phyloP scores from a whole-genome alignment of 2,113 vertebrate genomes.

The Chlamydotis undulata region DNA sequence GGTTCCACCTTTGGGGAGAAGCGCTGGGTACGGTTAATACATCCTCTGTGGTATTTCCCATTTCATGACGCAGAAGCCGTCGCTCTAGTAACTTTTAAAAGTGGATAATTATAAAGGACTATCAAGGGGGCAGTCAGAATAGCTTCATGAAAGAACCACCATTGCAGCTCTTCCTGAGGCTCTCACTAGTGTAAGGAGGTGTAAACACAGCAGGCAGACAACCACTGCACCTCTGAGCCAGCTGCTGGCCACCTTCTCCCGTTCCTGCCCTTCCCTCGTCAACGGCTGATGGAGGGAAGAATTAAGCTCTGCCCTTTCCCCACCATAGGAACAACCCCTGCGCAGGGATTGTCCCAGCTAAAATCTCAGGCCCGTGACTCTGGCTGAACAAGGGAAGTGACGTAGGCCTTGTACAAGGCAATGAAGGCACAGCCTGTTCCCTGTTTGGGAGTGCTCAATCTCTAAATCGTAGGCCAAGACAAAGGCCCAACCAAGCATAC shows the following conservation, averaged over 20 bases:
- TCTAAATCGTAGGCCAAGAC: background rate
- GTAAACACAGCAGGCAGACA: background rate
- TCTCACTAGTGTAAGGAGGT: background rate
- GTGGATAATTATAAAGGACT: background rate
- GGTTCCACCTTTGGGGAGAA: background rate
- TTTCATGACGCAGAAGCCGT: background rate
- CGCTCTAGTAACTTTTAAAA: background rate
- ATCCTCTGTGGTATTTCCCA: background rate
- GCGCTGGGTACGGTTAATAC: background rate
- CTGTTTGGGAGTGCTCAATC: background rate
- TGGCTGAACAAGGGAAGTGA: background rate
- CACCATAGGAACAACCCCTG: background rate
- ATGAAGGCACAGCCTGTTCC: background rate
- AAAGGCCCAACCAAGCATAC: background rate
- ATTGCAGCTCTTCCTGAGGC: background rate
- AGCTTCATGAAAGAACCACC: background rate
- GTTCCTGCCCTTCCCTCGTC: background rate
- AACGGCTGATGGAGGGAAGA: background rate
- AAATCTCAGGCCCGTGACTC: background rate
- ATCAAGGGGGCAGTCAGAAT: background rate
- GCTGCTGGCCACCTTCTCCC: background rate
- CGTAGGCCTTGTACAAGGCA: accelerated
- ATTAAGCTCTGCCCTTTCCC: background rate
- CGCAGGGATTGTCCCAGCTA: background rate
- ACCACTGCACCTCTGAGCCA: background rate